Percentiles rank a stretch among this genome's conserved stretches.
Evolutionary conservation across 2,888 invertebrate genomes (phyloP).

Genomic region (Aleiodes testaceus): DNA sequence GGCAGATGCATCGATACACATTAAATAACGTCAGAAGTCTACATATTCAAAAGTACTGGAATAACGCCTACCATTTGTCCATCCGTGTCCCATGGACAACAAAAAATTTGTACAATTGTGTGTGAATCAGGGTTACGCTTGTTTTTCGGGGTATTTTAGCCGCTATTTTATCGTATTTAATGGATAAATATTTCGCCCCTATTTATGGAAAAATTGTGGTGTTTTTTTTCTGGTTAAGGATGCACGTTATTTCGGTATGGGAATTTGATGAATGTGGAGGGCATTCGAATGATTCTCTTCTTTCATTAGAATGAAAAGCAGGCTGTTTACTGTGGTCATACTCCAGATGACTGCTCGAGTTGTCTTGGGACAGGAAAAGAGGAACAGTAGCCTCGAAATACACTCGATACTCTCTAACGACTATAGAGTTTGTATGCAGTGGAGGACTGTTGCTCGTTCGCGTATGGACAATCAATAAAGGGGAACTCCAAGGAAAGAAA

Average conservation of each 20-base stretch:
- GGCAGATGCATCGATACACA: conserved; percentile 44
- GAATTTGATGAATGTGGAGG: not conserved
- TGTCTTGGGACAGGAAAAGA: conserved; percentile 25
- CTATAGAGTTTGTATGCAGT: conserved; percentile 1
- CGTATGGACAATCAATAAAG: conserved; percentile 36
- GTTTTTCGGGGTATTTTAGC: conserved; percentile 8
- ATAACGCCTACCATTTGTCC: conserved; percentile 42
- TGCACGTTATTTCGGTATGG: not conserved
- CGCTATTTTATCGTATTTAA: conserved; percentile 2
- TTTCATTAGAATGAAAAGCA: not conserved
- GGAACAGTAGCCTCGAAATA: conserved; percentile 5
- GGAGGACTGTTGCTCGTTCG: conserved; percentile 14
- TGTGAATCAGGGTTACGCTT: conserved; percentile 15
- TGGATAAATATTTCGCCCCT: not conserved
- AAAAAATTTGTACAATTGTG: not conserved
- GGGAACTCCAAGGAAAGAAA: conserved; percentile 38
- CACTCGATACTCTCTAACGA: not conserved
- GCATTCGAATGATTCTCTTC: not conserved
- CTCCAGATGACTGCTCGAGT: conserved; percentile 18
- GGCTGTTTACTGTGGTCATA: conserved; percentile 14
- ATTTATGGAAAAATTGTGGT: no score
- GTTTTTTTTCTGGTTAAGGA: no score
- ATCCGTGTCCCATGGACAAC: conserved; percentile 37
- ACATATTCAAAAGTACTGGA: conserved; percentile 21
- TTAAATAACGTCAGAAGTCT: conserved; percentile 36